Evolutionary conservation across 2,888 invertebrate species (phyloP).

Genomic region (Chrysolina haemoptera): DNA sequence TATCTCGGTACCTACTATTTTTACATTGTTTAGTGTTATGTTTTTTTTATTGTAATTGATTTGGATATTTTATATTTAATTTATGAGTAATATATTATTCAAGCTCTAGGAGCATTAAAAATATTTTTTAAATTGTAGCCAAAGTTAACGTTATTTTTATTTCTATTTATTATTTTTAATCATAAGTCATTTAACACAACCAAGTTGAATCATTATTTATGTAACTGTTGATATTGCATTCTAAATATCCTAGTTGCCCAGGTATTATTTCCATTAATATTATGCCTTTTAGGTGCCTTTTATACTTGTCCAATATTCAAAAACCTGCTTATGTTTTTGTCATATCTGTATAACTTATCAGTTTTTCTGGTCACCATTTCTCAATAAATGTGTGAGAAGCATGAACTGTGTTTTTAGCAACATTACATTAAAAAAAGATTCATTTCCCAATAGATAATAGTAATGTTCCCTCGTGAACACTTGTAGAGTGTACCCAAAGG

Average conservation of each 20-base stretch:
- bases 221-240: slow-evolving; percentile 27
- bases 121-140: slow-evolving; percentile 65
- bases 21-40: slow-evolving; percentile 48
- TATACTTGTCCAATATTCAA: slow-evolving; percentile 47
- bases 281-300: slow-evolving; percentile 52
- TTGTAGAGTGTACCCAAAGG: too few species aligned
- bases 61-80: slow-evolving; percentile 50
- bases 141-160: slow-evolving; percentile 68
- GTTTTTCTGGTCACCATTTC: slow-evolving; percentile 60
- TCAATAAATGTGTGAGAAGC: slow-evolving; percentile 66
- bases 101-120: slow-evolving; percentile 59
- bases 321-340: slow-evolving; percentile 35
- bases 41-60: slow-evolving; percentile 45
- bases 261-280: slow-evolving; percentile 36
- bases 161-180: slow-evolving; percentile 65
- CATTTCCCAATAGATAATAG: too few species aligned
- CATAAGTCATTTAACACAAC: slow-evolving; percentile 43
- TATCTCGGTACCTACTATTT: slow-evolving; percentile 46
- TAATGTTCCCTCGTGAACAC: too few species aligned
- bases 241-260: slow-evolving; percentile 27
- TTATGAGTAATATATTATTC: slow-evolving; percentile 62
- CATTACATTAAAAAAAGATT: not conserved
- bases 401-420: slow-evolving; percentile 10
- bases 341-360: slow-evolving; percentile 39
- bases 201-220: slow-evolving; percentile 40